phyloP scores from a whole-genome alignment of 2,888 invertebrate species.

The Catocala fraxini region DNA sequence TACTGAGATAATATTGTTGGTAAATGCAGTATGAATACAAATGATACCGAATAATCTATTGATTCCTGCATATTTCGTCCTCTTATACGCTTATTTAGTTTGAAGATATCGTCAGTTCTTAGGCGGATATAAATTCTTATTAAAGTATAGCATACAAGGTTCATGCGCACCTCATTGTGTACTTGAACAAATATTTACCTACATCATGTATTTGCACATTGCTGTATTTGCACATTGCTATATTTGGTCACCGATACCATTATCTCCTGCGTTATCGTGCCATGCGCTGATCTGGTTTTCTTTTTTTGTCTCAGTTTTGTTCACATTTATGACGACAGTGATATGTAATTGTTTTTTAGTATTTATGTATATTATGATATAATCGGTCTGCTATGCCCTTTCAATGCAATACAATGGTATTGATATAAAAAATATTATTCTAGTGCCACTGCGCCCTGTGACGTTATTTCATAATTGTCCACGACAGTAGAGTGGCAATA shows the following conservation, averaged over 20 bases:
- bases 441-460: neutral
- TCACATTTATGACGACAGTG: slow-evolving; percentile 38
- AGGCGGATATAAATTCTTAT: too few species aligned
- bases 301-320: slow-evolving; percentile 51
- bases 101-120: too few species aligned
- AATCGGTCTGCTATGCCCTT: slow-evolving; percentile 16
- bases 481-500: slow-evolving; percentile 16
- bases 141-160: neutral
- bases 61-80: too few species aligned
- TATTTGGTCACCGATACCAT: slow-evolving; percentile 53
- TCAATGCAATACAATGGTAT: neutral
- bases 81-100: too few species aligned
- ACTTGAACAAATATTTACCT: slow-evolving; percentile 29
- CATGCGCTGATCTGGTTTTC: slow-evolving; percentile 61
- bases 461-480: neutral
- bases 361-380: slow-evolving; percentile 17
- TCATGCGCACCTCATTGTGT: slow-evolving; percentile 9
- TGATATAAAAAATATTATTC: neutral
- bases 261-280: slow-evolving; percentile 59
- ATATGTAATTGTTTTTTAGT: slow-evolving; percentile 34
- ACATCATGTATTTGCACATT: slow-evolving; percentile 52
- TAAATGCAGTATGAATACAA: too few species aligned
- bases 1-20: too few species aligned
- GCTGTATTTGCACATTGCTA: slow-evolving; percentile 55
- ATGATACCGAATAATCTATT: too few species aligned